Percentiles rank a stretch among this genome's conserved stretches.
Conservation (phyloP, 2,888 invertebrate genomes). For the Ryuthela nishihirai region DNA sequence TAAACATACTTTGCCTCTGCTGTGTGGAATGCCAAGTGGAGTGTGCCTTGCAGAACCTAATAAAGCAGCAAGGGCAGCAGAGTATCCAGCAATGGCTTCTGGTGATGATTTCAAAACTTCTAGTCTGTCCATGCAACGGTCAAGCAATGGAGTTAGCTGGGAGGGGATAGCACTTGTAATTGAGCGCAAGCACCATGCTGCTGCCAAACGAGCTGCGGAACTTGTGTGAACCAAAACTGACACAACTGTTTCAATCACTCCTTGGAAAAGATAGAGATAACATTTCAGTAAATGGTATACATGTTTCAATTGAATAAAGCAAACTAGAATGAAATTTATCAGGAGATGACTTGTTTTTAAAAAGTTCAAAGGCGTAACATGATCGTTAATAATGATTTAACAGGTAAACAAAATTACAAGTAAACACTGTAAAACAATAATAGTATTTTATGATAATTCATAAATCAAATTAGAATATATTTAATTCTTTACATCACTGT, state of each 20-base stretch:
- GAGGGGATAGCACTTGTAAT: conserved; percentile 91
- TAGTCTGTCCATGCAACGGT: conserved; percentile 79
- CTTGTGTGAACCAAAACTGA: conserved; percentile 90
- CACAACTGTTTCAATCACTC: conserved; percentile 70
- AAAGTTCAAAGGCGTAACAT: too few species aligned
- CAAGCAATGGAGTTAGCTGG: conserved; percentile 88
- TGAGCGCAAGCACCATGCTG: conserved; percentile 90
- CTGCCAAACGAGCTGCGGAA: conserved; percentile 85
- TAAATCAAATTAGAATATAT: too few species aligned
- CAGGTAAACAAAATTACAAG: too few species aligned
- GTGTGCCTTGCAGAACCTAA: conserved; percentile 86
- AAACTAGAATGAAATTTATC: too few species aligned
- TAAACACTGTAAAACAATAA: too few species aligned
- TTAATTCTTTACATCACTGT: too few species aligned
- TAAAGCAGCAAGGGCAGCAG: conserved; percentile 88
- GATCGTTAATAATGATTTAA: too few species aligned
- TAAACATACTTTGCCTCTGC: conserved; percentile 77
- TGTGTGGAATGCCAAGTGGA: conserved; percentile 91
- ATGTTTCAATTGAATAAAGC: too few species aligned
- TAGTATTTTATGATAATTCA: too few species aligned
- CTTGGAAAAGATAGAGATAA: conserved; percentile 56
- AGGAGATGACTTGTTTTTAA: too few species aligned
- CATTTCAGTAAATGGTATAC: too few species aligned
- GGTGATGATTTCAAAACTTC: conserved; percentile 84
- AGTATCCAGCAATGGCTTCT: conserved; percentile 68